Percentiles rank a stretch among this genome's conserved stretches.
phyloP scores from a whole-genome alignment of 1,140 invertebrate species.

The Zeugodacus cucurbitae region DNA sequence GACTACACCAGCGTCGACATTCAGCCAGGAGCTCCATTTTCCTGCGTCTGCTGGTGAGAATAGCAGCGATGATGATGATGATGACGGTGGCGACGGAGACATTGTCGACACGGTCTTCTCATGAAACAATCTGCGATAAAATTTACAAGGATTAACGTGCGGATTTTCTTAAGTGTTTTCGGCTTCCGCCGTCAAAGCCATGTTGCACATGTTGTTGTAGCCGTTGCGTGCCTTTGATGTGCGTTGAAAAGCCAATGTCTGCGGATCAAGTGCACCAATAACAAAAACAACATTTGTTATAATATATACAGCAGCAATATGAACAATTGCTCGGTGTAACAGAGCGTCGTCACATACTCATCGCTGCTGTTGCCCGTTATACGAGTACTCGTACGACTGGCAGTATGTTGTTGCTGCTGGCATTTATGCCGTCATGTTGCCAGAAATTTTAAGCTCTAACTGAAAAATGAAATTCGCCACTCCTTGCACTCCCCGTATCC shows the following conservation, averaged over 20 bases:
- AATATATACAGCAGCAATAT: neutral
- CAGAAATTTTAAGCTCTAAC: constrained; percentile 30
- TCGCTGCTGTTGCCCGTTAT: neutral
- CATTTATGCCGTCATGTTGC: constrained; percentile 15
- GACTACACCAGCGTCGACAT: neutral
- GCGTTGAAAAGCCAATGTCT: constrained; percentile 34
- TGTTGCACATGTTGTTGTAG: neutral
- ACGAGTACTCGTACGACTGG: too few species aligned
- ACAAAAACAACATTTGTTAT: neutral
- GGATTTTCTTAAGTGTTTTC: constrained; percentile 41
- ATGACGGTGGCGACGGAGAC: neutral
- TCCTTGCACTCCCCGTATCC: neutral
- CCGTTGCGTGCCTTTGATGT: constrained; percentile 22
- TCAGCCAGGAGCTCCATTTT: neutral
- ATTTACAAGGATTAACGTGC: constrained; percentile 42
- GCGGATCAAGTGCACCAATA: constrained; percentile 27
- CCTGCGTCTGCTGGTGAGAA: neutral
- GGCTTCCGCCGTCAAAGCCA: neutral
- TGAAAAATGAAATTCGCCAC: constrained; percentile 17
- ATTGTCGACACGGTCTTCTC: neutral
- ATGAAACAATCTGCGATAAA: constrained; percentile 42
- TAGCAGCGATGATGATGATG: neutral
- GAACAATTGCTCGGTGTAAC: neutral
- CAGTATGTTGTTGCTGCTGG: neutral
- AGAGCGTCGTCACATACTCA: constrained; percentile 34